Conservation (phyloP, 2,888 invertebrate genomes). For the Plusia festucae region DNA sequence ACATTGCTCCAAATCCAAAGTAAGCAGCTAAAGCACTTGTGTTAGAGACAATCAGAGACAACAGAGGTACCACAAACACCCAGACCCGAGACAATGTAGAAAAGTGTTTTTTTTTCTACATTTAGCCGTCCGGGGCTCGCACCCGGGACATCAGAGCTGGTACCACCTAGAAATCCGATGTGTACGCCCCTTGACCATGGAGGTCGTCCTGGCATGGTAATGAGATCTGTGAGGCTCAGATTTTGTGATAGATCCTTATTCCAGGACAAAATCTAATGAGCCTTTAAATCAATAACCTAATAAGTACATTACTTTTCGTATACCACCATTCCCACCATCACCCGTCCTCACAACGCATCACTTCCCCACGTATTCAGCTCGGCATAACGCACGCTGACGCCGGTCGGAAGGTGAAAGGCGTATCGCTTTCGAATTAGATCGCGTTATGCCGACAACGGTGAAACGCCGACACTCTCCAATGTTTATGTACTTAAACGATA, state of each 20-base stretch:
- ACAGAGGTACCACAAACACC: too few relatives aligned
- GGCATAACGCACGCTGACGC: slow-evolving; percentile 67
- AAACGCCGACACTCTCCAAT: slow-evolving; percentile 75
- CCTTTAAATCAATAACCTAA: background rate
- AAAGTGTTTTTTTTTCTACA: too few relatives aligned
- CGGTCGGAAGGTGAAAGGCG: slow-evolving; percentile 87
- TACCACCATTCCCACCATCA: slow-evolving; percentile 4
- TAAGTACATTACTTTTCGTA: background rate
- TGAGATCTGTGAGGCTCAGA: background rate
- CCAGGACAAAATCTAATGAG: background rate
- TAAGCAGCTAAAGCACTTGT: too few relatives aligned
- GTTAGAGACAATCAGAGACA: too few relatives aligned
- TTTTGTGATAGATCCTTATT: background rate
- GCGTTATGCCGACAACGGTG: slow-evolving; percentile 82
- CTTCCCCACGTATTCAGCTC: slow-evolving; percentile 53
- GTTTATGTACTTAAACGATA: slow-evolving; percentile 63
- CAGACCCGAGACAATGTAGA: too few relatives aligned
- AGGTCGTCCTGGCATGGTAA: too few relatives aligned
- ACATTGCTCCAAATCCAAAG: too few relatives aligned
- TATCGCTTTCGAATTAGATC: slow-evolving; percentile 88
- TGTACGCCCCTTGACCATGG: too few relatives aligned
- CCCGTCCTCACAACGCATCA: slow-evolving; percentile 31
- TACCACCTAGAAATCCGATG: too few relatives aligned
- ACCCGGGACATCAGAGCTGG: too few relatives aligned
- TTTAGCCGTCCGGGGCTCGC: too few relatives aligned